Conservation (phyloP, 2,888 invertebrate genomes). For the Hedychridium roseum region DNA sequence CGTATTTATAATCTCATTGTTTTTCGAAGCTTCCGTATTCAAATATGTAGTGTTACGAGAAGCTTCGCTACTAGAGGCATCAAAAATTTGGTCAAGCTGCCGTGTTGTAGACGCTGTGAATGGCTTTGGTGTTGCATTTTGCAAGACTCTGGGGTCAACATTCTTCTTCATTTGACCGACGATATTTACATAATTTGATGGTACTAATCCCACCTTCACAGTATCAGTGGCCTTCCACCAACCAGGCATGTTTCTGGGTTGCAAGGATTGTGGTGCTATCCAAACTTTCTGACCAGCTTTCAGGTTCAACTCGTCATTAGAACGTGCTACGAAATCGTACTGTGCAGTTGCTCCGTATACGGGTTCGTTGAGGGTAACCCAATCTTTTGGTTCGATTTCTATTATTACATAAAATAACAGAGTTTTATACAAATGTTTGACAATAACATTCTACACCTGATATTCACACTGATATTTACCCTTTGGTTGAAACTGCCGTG, state of each 20-base stretch:
- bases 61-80: no score
- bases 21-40: no score
- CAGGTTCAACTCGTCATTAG: slow-evolving; percentile 80
- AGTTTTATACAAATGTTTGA: no score
- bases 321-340: slow-evolving; percentile 78
- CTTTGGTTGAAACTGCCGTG: slow-evolving; percentile 37
- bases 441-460: no score
- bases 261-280: slow-evolving; percentile 85
- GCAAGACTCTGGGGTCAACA: no score
- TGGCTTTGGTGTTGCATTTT: no score
- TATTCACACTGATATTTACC: slow-evolving; percentile 31
- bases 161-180: slow-evolving; percentile 54
- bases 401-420: slow-evolving; percentile 21
- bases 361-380: slow-evolving; percentile 69
- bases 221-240: slow-evolving; percentile 58
- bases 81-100: no score
- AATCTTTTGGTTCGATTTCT: slow-evolving; percentile 75
- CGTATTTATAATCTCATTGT: no score
- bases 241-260: slow-evolving; percentile 69
- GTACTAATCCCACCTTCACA: slow-evolving; percentile 52
- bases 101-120: no score
- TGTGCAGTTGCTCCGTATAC: slow-evolving; percentile 72
- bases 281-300: slow-evolving; percentile 78
- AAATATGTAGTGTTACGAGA: no score
- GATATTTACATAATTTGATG: slow-evolving; percentile 52